phyloP scores from a whole-genome alignment of 2,113 vertebrate genomes.

The Cyprinus carpio region DNA sequence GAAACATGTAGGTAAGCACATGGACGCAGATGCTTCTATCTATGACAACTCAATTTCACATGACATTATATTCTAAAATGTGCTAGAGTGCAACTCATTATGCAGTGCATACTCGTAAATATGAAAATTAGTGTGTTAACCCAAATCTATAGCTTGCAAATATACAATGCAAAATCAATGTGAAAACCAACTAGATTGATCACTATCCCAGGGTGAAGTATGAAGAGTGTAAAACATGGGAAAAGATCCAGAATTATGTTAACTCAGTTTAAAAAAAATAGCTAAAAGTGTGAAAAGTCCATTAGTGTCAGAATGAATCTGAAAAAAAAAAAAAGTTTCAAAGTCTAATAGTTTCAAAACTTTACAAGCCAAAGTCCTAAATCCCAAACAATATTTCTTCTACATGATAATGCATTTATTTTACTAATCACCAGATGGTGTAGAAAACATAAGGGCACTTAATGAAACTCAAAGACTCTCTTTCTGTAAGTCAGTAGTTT shows the following conservation, averaged over 20 bases:
- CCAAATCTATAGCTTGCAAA: neutral
- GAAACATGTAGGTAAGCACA: neutral
- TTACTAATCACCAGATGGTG: neutral
- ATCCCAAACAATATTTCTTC: neutral
- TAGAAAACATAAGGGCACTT: neutral
- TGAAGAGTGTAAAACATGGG: neutral
- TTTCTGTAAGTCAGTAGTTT: neutral
- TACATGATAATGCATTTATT: neutral
- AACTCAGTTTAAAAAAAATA: neutral
- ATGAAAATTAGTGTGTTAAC: slow-evolving; percentile 1
- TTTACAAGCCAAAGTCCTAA: neutral
- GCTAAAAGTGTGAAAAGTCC: neutral
- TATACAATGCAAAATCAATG: neutral
- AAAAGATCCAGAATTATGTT: neutral
- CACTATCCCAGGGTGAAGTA: neutral
- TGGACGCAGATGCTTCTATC: neutral
- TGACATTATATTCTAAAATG: neutral
- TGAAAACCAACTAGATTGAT: neutral
- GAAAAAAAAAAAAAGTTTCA: too few species aligned
- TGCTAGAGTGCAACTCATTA: neutral
- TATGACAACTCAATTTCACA: neutral
- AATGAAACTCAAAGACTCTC: neutral
- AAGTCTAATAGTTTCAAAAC: neutral
- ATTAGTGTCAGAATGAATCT: neutral
- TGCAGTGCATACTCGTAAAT: neutral